Percentiles rank a stretch among this genome's conserved stretches.
Evolutionary conservation across 2,113 vertebrate species (phyloP).

Genomic region (Corythoichthys intestinalis): DNA sequence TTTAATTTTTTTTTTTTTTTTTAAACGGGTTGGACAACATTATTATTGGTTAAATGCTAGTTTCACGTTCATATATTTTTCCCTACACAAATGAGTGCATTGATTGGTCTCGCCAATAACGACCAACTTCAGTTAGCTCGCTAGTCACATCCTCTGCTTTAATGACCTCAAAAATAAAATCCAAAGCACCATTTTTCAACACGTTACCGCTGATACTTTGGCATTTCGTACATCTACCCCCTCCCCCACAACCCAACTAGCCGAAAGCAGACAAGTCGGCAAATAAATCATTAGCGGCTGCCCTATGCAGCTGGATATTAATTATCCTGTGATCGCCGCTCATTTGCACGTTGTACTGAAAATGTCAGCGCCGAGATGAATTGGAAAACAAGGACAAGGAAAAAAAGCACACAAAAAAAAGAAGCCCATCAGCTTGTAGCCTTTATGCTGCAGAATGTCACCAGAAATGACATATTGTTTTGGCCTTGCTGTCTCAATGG

Average conservation of each 20-base stretch:
- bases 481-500: constrained; percentile 48
- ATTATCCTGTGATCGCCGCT: constrained; percentile 64
- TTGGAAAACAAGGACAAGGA: constrained; percentile 54
- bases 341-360: constrained; percentile 70
- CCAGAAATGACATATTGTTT: constrained; percentile 63
- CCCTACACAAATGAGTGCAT: neutral
- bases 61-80: neutral
- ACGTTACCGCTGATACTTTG: constrained; percentile 38
- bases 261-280: constrained; percentile 45
- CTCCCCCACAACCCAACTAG: constrained; percentile 13
- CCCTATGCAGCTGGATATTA: constrained; percentile 58
- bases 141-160: constrained; percentile 3
- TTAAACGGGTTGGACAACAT: neutral
- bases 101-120: neutral
- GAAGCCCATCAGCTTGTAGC: constrained; percentile 38
- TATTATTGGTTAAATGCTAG: neutral
- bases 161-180: neutral
- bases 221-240: constrained; percentile 28
- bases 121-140: neutral
- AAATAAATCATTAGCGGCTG: constrained; percentile 61
- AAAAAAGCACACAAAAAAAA: neutral
- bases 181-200: constrained; percentile 19
- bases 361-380: constrained; percentile 70
- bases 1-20: neutral
- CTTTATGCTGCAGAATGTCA: constrained; percentile 64